Conservation (phyloP, 1,140 invertebrate species). For the Bombus confusus region DNA sequence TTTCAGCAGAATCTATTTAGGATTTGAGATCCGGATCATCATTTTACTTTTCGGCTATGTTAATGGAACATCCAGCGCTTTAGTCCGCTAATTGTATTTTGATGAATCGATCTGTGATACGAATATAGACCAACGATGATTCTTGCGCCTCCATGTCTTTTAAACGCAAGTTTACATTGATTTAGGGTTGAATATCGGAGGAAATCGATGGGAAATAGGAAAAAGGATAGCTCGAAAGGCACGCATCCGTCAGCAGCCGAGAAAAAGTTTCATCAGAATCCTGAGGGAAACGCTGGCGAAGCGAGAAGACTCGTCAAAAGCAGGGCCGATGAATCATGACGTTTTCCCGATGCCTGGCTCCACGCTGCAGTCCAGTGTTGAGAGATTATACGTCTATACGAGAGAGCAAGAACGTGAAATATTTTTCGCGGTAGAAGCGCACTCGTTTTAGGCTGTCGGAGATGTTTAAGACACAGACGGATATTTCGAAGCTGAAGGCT, state of each 20-base stretch:
- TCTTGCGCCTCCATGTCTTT: background rate
- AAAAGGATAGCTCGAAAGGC: background rate
- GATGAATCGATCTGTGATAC: too few relatives aligned
- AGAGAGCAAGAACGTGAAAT: slow-evolving; percentile 19
- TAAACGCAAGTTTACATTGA: background rate
- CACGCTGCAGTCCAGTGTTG: background rate
- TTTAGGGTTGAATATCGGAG: background rate
- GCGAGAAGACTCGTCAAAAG: slow-evolving; percentile 26
- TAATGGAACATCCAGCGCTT: background rate
- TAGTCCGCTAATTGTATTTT: background rate
- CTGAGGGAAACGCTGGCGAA: background rate
- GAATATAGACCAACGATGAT: too few relatives aligned
- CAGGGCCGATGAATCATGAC: slow-evolving; percentile 44
- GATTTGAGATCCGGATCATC: background rate
- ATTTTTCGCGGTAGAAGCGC: slow-evolving; percentile 11
- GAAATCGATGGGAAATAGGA: background rate
- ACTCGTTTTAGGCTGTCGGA: background rate
- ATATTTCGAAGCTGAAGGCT: background rate
- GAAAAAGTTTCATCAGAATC: slow-evolving; percentile 15
- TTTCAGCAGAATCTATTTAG: background rate
- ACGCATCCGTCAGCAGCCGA: background rate
- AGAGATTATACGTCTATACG: slow-evolving; percentile 20
- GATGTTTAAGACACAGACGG: background rate
- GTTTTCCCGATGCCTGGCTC: slow-evolving; percentile 23
- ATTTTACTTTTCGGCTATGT: background rate